phyloP scores from a whole-genome alignment of 2,888 invertebrate species.

The Archips xylosteana region DNA sequence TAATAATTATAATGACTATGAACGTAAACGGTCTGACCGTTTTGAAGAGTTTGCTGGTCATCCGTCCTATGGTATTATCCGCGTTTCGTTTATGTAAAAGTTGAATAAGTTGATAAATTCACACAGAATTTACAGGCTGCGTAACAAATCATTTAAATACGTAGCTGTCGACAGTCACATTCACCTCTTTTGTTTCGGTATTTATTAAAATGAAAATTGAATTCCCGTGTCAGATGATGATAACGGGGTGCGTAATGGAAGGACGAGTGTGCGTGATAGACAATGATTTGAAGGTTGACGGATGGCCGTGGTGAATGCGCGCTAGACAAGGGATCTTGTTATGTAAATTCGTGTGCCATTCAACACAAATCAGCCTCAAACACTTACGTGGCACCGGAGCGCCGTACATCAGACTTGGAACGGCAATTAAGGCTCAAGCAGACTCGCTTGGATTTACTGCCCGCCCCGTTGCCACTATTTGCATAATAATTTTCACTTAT shows the following conservation, averaged over 20 bases:
- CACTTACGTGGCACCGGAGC: slow-evolving; percentile 49
- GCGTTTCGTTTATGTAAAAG: slow-evolving; percentile 61
- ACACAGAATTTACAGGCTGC: slow-evolving; percentile 2
- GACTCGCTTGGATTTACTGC: slow-evolving; percentile 67
- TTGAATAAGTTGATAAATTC: slow-evolving; percentile 61
- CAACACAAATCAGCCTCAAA: slow-evolving; percentile 58
- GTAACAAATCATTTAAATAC: slow-evolving; percentile 49
- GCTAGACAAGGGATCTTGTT: slow-evolving; percentile 50
- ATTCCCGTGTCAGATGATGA: slow-evolving; percentile 67
- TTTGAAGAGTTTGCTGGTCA: slow-evolving; percentile 27
- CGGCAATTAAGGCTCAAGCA: slow-evolving; percentile 70
- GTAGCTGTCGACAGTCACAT: slow-evolving; percentile 57
- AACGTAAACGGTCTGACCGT: slow-evolving; percentile 45
- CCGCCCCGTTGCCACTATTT: slow-evolving; percentile 78
- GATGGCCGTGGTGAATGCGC: slow-evolving; percentile 42
- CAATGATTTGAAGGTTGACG: slow-evolving; percentile 38
- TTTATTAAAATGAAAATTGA: slow-evolving; percentile 78
- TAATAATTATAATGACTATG: slow-evolving; percentile 65
- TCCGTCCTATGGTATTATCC: slow-evolving; percentile 47
- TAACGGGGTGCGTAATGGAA: slow-evolving; percentile 48
- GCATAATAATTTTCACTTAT: slow-evolving; percentile 86
- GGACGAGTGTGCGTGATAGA: slow-evolving; percentile 22
- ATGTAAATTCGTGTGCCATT: slow-evolving; percentile 54
- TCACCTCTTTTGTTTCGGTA: slow-evolving; percentile 60
- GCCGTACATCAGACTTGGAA: slow-evolving; percentile 50